Evolutionary conservation across 2,113 vertebrate genomes (phyloP), one percentile per base, ranked within the genome.

Genomic region (Connochaetes taurinus): DNA sequence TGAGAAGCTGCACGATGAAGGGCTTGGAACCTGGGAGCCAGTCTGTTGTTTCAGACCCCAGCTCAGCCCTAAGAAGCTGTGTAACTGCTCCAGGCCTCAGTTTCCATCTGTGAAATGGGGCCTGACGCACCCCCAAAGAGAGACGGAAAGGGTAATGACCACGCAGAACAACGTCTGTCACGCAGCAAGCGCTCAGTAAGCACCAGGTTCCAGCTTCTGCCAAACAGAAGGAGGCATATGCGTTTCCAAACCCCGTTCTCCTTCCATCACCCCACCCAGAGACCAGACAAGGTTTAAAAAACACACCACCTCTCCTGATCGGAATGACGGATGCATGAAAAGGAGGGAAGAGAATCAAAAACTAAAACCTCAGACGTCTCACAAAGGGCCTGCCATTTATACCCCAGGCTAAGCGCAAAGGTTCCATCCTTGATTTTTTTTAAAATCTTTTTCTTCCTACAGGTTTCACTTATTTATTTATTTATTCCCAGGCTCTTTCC

Each of bases 191-290:
- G 1, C 50, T 33, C 15, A 0, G 21, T 2, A 7, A 9, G 31
- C 0, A 3, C 23, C 0, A 2, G 67, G 50, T 31, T 45, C 33
- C 1, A 13, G 47, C 40, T 4, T 52, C 85, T 33, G 52, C 11
- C 2, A 3, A 7, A 15, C 1, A 4, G 14, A 36, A 0, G 31
- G 2, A 25, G 0, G 15, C 12, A 1, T 0, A 10, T 1, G 0
- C 6, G 31, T 13, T 16, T 58, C 89, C 74, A 40, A 36, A 57
- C 25, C 76, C 19, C 3, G 0, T 1, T 2, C 16, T 25, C 52
- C 47, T 25, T 7, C 81, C 33, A 0, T 7, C 13, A 4, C 55
- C 17, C 31, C 89, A 36, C 82, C 76, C 92, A 62, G 2, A 80
- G 67, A 9, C 5, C 0, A 13, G 19, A 55, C 62, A 19, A 55